Percentiles rank a stretch among this genome's conserved stretches.
Evolutionary conservation across 2,888 invertebrate genomes (phyloP).

Genomic region (Pyralis farinalis): DNA sequence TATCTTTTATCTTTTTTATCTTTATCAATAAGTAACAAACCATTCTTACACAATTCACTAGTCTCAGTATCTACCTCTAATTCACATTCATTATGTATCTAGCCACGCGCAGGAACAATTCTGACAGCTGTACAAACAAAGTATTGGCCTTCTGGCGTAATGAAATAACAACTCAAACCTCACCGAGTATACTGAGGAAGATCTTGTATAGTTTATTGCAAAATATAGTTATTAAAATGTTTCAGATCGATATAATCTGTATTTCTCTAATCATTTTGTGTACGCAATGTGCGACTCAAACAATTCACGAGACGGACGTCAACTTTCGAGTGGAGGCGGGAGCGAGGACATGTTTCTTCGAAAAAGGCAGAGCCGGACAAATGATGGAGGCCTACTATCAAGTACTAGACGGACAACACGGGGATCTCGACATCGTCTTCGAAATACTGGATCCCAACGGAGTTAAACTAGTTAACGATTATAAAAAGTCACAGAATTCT

Average conservation of each 20-base stretch:
- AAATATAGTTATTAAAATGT: too few relatives aligned
- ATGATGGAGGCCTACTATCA: conserved; percentile 68
- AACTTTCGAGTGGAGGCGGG: conserved; percentile 64
- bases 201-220: too few relatives aligned
- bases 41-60: not conserved
- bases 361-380: conserved; percentile 54
- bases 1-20: too few relatives aligned
- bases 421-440: conserved; percentile 91
- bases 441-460: conserved; percentile 84
- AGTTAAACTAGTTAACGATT: conserved; percentile 82
- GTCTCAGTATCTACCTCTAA: too few relatives aligned
- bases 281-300: conserved; percentile 27
- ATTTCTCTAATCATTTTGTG: conserved; percentile 19
- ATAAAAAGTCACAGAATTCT: conserved; percentile 85
- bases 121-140: too few relatives aligned
- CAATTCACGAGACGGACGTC: conserved; percentile 50
- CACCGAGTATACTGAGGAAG: too few relatives aligned
- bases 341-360: conserved; percentile 55
- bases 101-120: too few relatives aligned
- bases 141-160: too few relatives aligned
- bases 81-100: too few relatives aligned
- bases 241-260: too few relatives aligned
- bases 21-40: too few relatives aligned
- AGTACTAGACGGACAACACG: conserved; percentile 90
- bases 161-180: too few relatives aligned